Percentiles rank a stretch among this genome's conserved stretches.
Conservation (phyloP, 2,113 vertebrate species). For the Macquaria ambigua region DNA sequence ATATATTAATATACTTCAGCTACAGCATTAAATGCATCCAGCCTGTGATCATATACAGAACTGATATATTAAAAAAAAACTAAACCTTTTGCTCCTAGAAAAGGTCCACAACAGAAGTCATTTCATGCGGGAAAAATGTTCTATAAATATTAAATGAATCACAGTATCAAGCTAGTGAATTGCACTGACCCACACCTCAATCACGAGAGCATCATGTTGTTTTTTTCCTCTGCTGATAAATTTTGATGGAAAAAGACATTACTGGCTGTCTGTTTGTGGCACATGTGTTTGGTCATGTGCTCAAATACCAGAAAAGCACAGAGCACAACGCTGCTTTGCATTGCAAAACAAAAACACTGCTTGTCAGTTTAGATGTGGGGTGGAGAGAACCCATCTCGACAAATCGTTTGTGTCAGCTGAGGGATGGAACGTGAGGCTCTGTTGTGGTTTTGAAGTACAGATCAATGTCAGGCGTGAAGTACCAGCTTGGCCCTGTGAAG, state of each 20-base stretch:
- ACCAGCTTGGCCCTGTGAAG: constrained; percentile 17
- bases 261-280: constrained; percentile 43
- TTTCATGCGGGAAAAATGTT: constrained; percentile 21
- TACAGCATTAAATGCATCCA: neutral
- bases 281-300: constrained; percentile 60
- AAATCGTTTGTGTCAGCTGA: constrained; percentile 79
- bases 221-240: neutral
- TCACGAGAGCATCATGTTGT: neutral
- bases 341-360: constrained; percentile 66
- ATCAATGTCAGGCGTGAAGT: constrained; percentile 75
- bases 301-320: constrained; percentile 50
- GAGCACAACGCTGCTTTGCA: constrained; percentile 61
- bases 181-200: constrained; percentile 38
- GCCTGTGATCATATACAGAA: neutral
- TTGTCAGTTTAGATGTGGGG: constrained; percentile 53
- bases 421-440: constrained; percentile 65
- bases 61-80: neutral
- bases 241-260: constrained; percentile 42
- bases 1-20: neutral
- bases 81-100: neutral
- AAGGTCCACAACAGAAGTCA: neutral
- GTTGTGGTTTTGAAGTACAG: constrained; percentile 74
- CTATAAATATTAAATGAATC: constrained; percentile 50
- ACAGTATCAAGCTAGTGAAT: constrained; percentile 33
- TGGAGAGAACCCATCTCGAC: constrained; percentile 54